Evolutionary conservation across 2,113 vertebrate species (phyloP), one percentile per base, ranked within the genome.

Genomic region (Cercocebus atys): DNA sequence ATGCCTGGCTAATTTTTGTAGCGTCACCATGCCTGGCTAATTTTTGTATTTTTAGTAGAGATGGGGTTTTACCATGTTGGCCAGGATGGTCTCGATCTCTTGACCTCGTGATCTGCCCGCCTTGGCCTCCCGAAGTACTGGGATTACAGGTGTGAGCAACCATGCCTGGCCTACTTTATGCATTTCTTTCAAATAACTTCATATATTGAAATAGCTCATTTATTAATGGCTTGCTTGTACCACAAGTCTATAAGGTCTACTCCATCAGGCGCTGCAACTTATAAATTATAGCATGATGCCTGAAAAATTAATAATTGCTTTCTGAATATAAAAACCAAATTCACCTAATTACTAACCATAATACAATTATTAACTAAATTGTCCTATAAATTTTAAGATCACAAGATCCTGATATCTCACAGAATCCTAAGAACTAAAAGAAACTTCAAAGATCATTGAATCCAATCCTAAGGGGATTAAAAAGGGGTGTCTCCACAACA

Each of bases 161-260:
- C 52, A 2, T 55, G 52, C 18, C 52, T 55, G 18, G 52, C 52
- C 52, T 55, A 55, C 52, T 55, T 55, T 8, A 82, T 45, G 43
- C 25, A 86, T 81, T 89, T 92, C 83, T 55, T 93, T 96, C 73
- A 96, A 87, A 93, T 20, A 82, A 61, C 32, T 57, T 85, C 59
- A 76, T 47, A 38, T 50, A 81, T 82, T 78, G 82, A 64, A 92
- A 89, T 3, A 94, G 61, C 22, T 90, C 16, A 38, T 47, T 91
- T 93, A 89, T n/a, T 72, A 64, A 78, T 14, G 70, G 4, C 79
- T 72, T 95, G 55, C 38, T 78, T 82, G 47, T 59, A 68, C 35
- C 40, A 78, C 23, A 90, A 88, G n/a, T 88, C 61, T 95, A 64
- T 64, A 64, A 59, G 23, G 35, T 27, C 25, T 78, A 73, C 2